Evolutionary conservation across 2,113 vertebrate genomes (phyloP).

Genomic region (Halichoerus grypus): DNA sequence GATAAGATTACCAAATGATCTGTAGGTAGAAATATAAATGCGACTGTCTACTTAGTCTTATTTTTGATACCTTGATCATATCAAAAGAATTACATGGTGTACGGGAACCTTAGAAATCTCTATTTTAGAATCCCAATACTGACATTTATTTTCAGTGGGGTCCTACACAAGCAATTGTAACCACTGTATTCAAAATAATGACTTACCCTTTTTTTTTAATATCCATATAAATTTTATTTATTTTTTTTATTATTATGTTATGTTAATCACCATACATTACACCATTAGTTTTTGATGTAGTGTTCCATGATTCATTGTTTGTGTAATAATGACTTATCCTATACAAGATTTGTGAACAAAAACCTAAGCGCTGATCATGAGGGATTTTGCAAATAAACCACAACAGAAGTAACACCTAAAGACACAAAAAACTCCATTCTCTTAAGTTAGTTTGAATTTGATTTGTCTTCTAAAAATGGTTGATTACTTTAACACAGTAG

Average conservation of each 20-base stretch:
- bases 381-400: not conserved
- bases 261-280: no score
- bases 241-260: no score
- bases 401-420: not conserved
- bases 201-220: no score
- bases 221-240: no score
- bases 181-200: not conserved
- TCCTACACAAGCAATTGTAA: not conserved
- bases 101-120: not conserved
- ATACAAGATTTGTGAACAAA: not conserved
- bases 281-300: no score
- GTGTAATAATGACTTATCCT: not conserved
- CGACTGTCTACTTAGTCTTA: not conserved
- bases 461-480: not conserved
- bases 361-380: not conserved
- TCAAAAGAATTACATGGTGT: not conserved
- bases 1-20: not conserved
- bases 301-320: no score
- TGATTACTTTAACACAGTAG: constrained; percentile 54
- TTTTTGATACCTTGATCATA: not conserved
- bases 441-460: not conserved
- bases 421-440: not conserved
- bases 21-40: not conserved
- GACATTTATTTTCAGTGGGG: not conserved
- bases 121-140: not conserved